phyloP scores from a whole-genome alignment of 2,113 vertebrate species.

The Silurus glanis region DNA sequence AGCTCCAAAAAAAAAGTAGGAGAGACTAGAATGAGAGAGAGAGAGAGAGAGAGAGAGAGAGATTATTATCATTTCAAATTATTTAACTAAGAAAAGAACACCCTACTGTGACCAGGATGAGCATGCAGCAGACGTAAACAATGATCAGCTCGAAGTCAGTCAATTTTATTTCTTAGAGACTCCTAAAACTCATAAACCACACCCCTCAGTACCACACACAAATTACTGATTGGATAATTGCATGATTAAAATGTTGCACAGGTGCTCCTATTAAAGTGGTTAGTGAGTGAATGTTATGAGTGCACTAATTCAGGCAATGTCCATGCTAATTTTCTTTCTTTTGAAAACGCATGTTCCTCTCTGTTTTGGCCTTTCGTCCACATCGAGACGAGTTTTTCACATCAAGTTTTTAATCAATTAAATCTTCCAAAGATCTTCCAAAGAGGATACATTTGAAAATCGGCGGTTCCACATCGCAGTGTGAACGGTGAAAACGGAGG shows the following conservation, averaged over 20 bases:
- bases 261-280: neutral
- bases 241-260: neutral
- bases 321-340: too few relatives aligned
- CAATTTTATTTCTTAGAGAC: neutral
- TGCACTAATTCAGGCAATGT: slow-evolving; percentile 53
- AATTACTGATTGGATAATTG: neutral
- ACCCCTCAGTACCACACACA: neutral
- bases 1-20: neutral
- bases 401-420: too few relatives aligned
- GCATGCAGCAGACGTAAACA: neutral
- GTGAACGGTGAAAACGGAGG: too few relatives aligned
- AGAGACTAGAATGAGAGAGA: neutral
- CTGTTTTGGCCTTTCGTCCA: too few relatives aligned
- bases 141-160: neutral
- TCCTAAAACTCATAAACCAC: neutral
- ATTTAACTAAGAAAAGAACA: neutral
- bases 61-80: neutral
- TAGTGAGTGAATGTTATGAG: slow-evolving; percentile 29
- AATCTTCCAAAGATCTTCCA: too few relatives aligned
- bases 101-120: neutral
- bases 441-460: too few relatives aligned
- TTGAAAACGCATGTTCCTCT: too few relatives aligned
- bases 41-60: neutral
- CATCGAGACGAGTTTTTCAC: too few relatives aligned
- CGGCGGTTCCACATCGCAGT: too few relatives aligned